A percentile compares a stretch with the other conserved stretches of the same genome.
Evolutionary conservation across 2,888 invertebrate genomes (phyloP).

Genomic region (Drosophila kuntzei): DNA sequence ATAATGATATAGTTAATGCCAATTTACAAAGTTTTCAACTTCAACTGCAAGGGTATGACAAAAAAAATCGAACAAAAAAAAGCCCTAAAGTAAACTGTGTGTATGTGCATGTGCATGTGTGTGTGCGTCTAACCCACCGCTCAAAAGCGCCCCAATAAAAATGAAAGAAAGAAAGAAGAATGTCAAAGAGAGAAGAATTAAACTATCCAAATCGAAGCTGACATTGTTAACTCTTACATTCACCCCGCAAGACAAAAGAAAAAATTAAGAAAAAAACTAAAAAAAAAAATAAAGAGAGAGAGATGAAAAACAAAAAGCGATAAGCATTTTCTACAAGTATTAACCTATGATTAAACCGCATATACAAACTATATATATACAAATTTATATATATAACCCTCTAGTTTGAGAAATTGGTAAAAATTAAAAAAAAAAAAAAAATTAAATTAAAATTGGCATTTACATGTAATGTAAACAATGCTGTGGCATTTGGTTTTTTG

Average conservation of each 20-base stretch:
- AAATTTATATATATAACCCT: constrained; percentile 22
- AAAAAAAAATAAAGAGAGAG: neutral
- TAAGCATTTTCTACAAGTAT: constrained; percentile 68
- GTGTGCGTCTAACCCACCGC: constrained; percentile 50
- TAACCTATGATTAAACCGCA: constrained; percentile 46
- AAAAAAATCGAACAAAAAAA: neutral
- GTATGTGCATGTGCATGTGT: constrained; percentile 17
- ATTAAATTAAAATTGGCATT: constrained; percentile 31
- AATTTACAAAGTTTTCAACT: neutral
- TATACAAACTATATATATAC: constrained; percentile 30
- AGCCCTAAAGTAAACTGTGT: neutral
- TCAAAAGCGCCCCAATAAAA: constrained; percentile 9
- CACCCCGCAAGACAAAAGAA: constrained; percentile 66
- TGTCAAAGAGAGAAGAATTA: constrained; percentile 10
- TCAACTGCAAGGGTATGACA: constrained; percentile 17
- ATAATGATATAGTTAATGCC: no score
- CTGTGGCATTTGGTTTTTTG: constrained; percentile 39
- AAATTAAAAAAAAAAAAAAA: neutral
- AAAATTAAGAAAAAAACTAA: neutral
- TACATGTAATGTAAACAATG: constrained; percentile 46
- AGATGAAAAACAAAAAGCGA: constrained; percentile 30
- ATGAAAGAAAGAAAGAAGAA: constrained; percentile 12
- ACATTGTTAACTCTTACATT: constrained; percentile 81
- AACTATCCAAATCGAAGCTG: constrained; percentile 70
- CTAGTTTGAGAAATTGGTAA: constrained; percentile 17